A percentile compares a stretch with the other conserved stretches of the same genome.
phyloP scores from a whole-genome alignment of 1,140 invertebrate species.

The Ceratina australensis region DNA sequence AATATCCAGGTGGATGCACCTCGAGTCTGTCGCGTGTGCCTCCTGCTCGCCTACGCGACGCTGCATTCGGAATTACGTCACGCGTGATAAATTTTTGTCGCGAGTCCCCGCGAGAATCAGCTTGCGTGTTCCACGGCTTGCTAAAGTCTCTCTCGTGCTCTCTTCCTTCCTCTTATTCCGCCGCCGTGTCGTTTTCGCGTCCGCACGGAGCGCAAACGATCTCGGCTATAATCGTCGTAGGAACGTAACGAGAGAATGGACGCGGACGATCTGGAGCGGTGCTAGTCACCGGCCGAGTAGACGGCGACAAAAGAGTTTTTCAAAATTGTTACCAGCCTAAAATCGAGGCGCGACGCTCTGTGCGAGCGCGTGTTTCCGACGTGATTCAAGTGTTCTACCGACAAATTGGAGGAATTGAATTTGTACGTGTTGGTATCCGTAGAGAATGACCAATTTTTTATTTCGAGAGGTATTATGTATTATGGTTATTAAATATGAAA shows the following conservation, averaged over 20 bases:
- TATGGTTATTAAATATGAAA: no score
- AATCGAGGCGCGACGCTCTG: neutral
- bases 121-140: conserved; percentile 3
- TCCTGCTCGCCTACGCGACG: conserved; percentile 21
- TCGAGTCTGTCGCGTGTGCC: conserved; percentile 55
- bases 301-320: conserved; percentile 28
- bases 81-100: conserved; percentile 68
- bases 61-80: conserved; percentile 67
- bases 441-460: no score
- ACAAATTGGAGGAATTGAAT: no score
- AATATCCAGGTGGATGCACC: conserved; percentile 74
- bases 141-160: conserved; percentile 28
- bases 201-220: conserved; percentile 43
- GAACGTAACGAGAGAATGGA: conserved; percentile 8
- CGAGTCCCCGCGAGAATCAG: conserved; percentile 1
- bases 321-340: conserved; percentile 21
- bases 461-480: no score
- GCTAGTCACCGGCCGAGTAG: conserved; percentile 20
- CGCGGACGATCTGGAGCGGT: conserved; percentile 37
- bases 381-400: neutral
- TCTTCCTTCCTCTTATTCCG: neutral
- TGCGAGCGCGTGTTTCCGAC: neutral
- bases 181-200: conserved; percentile 30
- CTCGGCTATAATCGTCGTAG: conserved; percentile 47
- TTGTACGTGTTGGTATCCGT: no score